Base-by-base conservation (phyloP, 2,888 invertebrate species). In the Herminia tarsipennalis region DNA sequence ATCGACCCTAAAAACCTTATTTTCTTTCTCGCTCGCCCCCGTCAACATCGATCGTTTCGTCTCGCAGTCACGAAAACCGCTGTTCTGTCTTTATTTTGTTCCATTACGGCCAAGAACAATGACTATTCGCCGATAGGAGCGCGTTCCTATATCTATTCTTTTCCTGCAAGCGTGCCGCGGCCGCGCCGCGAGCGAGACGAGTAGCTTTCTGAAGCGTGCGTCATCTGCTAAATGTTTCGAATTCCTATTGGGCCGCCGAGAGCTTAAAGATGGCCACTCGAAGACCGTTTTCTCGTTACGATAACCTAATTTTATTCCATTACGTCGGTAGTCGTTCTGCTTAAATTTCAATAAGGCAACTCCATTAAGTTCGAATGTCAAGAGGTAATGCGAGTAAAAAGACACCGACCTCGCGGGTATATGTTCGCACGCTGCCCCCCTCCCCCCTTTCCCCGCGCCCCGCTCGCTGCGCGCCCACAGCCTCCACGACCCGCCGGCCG, bases 81-180 rank as follows among this genome's bases (percentile, higher is more conserved):
- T 88, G 88, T 81, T 86, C 87, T 85, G 87, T 84, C 88, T 90
- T 88, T 88, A 89, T 88, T 90, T 88, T 88, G 87, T 86, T 87
- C 88, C 88, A 90, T 88, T 88, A 88, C 85, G 76, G 75, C 79
- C 83, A 89, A 90, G 90, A 91, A 91, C 91, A 91, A 91, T 90
- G 86, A 87, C 81, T 86, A 83, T 86, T 78, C 70, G 81, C 75
- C 75, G 84, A 85, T 85, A 84, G 82, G 59, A 80, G 66, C 66
- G 66, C 70, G 72, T 75, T 77, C 69, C 73, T 88, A 84, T 86
- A 84, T 67, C 83, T 78, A 77, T 83, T 79, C 81, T 78, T 75
- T 71, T 86, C 84, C 65, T 62, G 58, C 83, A 53, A 49, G 52
- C 53, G 49, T 43, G 49, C 46, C 28, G 42, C 43, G 36, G 53